Conservation (phyloP, 2,113 vertebrate species). For the Alectura lathami region DNA sequence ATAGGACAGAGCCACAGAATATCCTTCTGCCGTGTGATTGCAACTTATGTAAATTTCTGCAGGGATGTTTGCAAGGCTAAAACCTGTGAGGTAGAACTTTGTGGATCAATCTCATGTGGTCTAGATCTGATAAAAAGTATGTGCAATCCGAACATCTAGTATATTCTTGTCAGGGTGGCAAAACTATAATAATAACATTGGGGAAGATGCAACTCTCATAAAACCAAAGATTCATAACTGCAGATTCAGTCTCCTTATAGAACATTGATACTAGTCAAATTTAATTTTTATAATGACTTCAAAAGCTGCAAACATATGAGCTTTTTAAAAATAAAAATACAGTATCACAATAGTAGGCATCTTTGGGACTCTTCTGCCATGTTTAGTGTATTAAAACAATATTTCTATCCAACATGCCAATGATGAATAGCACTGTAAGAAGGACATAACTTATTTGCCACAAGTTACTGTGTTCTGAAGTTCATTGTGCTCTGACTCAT, state of each 20-base stretch:
- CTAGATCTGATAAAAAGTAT: constrained; percentile 4
- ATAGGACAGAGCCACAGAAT: background rate
- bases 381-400: constrained; percentile 24
- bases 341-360: background rate
- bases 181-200: background rate
- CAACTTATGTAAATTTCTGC: background rate
- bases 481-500: constrained; percentile 32
- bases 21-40: background rate
- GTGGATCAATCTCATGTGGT: background rate
- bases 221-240: background rate
- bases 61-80: background rate
- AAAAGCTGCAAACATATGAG: constrained; percentile 6
- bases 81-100: background rate
- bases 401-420: constrained; percentile 20
- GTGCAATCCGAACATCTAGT: too few species aligned
- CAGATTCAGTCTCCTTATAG: background rate
- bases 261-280: background rate
- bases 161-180: too few species aligned
- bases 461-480: background rate
- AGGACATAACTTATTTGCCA: constrained; percentile 46
- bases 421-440: constrained; percentile 26
- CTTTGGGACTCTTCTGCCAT: background rate
- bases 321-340: constrained; percentile 31
- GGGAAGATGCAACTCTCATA: background rate
- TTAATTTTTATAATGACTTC: background rate